Base-by-base conservation (phyloP, 2,888 invertebrate genomes). In the Sceliomorpha sp. region DNA sequence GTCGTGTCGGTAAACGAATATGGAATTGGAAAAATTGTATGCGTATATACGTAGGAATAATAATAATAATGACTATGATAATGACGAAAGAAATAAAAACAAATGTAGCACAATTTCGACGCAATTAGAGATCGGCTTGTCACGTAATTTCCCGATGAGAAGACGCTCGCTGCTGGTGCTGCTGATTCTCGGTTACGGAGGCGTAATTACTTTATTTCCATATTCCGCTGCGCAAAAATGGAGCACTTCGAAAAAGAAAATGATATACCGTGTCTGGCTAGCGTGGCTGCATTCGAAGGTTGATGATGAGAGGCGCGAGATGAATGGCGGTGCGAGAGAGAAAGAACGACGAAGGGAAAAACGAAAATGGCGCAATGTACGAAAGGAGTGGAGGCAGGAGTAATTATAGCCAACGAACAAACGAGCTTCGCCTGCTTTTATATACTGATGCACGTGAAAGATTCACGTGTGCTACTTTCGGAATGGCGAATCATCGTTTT, bases 181-280 rank as follows among this genome's bases (percentile, higher is more conserved):
- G 60, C 47, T 53, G 69, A 2, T 29, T 75, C 63, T 70, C 51
- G 53, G n/a, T n/a, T n/a, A n/a, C n/a, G n/a, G n/a, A n/a, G n/a
- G 32, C 50, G 64, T 67, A 74, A 70, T 70, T 75, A 72, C 72
- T 75, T 75, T 72, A 74, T 75, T 75, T 76, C 68, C 72, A 67
- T 75, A 74, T 64, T 59, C 34, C 47, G 40, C 13, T 26, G 14
- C 27, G 27, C 27, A 50, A 51, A 70, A 63, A 68, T 60, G 44
- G 39, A 37, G 39, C 29, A 37, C 36, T 55, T 64, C 44, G 42
- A 58, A 70, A 73, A 60, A 20, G 59, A n/a, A n/a, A n/a, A n/a
- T n/a, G n/a, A n/a, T n/a, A n/a, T 36, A 42, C 42, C 17, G 6
- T 27, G 42, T 40, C 31, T n/a, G n/a, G 37, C 17, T 53, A 42